Percentiles rank a stretch among this genome's conserved stretches.
Conservation (phyloP, 2,113 vertebrate genomes). For the Apaloderma vittatum region DNA sequence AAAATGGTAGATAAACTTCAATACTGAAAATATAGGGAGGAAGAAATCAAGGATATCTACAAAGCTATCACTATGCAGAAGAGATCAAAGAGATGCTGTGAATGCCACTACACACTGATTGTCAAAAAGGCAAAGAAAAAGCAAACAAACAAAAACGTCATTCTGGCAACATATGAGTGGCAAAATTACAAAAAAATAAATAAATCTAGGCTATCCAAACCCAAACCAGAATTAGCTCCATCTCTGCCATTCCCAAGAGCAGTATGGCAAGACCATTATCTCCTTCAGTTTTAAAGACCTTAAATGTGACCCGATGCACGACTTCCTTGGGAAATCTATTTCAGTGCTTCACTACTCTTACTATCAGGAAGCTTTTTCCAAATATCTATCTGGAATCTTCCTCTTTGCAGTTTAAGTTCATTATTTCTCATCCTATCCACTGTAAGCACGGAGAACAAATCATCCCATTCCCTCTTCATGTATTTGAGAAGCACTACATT, state of each 20-base stretch:
- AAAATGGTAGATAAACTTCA: not conserved
- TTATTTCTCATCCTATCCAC: not conserved
- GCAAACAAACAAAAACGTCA: not conserved
- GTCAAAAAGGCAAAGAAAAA: not conserved
- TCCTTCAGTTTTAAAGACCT: not conserved
- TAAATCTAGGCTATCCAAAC: not conserved
- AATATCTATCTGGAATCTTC: not conserved
- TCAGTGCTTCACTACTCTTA: not conserved
- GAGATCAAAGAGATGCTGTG: not conserved
- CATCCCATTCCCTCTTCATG: not conserved
- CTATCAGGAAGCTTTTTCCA: not conserved
- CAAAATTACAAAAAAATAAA: not conserved
- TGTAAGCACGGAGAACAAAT: not conserved
- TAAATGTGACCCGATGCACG: not conserved
- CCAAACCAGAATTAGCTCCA: not conserved
- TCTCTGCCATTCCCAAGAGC: not conserved
- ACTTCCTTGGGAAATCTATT: not conserved
- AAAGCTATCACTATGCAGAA: not conserved
- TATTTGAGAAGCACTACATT: not conserved
- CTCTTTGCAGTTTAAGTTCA: not conserved
- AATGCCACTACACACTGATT: not conserved
- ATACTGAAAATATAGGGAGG: not conserved
- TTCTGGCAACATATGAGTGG: not conserved
- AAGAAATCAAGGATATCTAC: not conserved
- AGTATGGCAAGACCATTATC: accelerated